Percentiles rank a stretch among this genome's conserved stretches.
Evolutionary conservation across 2,113 vertebrate species (phyloP).

Genomic region (Nothocercus julius): DNA sequence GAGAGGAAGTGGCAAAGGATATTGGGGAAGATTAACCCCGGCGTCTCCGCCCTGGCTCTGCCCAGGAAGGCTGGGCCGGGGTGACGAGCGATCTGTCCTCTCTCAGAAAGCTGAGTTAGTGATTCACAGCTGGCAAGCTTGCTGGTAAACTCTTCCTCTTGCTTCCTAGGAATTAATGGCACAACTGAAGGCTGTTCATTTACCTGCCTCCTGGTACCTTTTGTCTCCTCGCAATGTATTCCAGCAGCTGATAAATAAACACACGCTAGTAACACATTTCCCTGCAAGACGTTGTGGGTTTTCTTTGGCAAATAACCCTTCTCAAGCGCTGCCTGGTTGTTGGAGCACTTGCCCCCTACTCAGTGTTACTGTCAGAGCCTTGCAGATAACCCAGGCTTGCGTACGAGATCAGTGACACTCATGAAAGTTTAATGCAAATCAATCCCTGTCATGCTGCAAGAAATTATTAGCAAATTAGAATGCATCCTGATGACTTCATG

Average conservation of each 20-base stretch:
- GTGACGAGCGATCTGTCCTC: background rate
- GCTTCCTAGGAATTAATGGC: conserved; percentile 39
- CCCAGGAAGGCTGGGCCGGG: background rate
- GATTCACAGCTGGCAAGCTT: conserved; percentile 23
- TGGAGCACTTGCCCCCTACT: background rate
- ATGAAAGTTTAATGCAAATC: background rate
- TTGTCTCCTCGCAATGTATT: conserved; percentile 18
- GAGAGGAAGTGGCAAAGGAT: background rate
- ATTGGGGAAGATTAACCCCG: background rate
- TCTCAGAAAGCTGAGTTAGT: conserved; percentile 22
- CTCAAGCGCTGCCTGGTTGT: background rate
- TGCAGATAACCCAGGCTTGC: background rate
- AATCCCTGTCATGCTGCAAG: background rate
- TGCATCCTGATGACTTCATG: background rate
- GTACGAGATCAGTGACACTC: background rate
- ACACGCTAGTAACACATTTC: conserved; percentile 24
- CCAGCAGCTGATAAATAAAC: conserved; percentile 13
- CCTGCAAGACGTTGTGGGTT: background rate
- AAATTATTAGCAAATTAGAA: background rate
- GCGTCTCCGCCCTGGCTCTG: background rate
- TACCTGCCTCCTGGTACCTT: conserved; percentile 35
- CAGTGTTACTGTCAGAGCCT: background rate
- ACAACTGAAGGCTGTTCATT: conserved; percentile 65
- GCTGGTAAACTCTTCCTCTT: background rate
- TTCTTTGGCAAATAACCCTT: background rate